phyloP scores from a whole-genome alignment of 2,113 vertebrate genomes.

The Jaculus jaculus region DNA sequence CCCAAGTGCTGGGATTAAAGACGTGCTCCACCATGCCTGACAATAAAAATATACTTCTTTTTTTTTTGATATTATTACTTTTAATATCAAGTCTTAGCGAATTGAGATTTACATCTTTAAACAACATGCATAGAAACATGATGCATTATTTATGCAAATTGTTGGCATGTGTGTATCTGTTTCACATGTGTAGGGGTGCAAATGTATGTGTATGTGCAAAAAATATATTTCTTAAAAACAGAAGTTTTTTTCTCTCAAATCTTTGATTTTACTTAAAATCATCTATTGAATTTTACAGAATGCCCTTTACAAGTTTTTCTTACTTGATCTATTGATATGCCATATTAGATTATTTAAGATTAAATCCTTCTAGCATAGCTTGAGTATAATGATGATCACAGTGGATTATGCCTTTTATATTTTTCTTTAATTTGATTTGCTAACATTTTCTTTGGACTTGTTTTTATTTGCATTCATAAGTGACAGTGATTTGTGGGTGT shows the following conservation, averaged over 20 bases:
- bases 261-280: slow-evolving; percentile 24
- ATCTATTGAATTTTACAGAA: slow-evolving; percentile 35
- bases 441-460: neutral
- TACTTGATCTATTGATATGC: neutral
- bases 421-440: slow-evolving; percentile 1
- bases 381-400: neutral
- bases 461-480: neutral
- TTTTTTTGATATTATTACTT: too few relatives aligned
- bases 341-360: slow-evolving; percentile 10
- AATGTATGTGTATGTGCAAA: too few relatives aligned
- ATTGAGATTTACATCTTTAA: neutral
- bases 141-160: neutral
- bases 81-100: neutral
- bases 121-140: neutral
- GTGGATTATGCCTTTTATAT: neutral
- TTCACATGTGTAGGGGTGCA: too few relatives aligned
- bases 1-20: too few relatives aligned
- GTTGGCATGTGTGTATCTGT: too few relatives aligned
- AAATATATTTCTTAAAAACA: too few relatives aligned
- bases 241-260: neutral
- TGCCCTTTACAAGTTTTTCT: neutral
- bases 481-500: neutral
- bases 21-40: too few relatives aligned
- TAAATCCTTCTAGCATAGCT: neutral
- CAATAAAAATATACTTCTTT: too few relatives aligned